A percentile compares a stretch with the other conserved stretches of the same genome.
Evolutionary conservation across 2,797 vertebrate species (phyloP).

Genomic region (Esox masquinongy): DNA sequence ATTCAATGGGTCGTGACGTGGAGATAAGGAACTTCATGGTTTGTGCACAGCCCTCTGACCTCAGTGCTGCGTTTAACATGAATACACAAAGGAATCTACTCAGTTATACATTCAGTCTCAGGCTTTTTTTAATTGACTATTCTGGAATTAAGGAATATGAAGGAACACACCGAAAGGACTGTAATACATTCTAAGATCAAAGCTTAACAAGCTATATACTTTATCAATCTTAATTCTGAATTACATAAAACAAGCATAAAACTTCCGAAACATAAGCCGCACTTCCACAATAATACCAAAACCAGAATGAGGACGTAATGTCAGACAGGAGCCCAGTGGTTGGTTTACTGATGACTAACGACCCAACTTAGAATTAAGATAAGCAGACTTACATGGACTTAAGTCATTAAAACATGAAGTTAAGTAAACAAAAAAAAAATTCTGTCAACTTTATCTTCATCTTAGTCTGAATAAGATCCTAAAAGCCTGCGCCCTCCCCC

Average conservation of each 20-base stretch:
- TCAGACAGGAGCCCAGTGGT: too few species aligned
- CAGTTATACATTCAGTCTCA: neutral
- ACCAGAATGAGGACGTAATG: neutral
- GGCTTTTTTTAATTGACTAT: neutral
- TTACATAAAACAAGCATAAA: neutral
- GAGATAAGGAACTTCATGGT: slow-evolving; percentile 58
- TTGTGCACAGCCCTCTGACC: slow-evolving; percentile 20
- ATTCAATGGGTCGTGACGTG: slow-evolving; percentile 56
- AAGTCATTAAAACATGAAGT: too few species aligned
- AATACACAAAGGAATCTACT: slow-evolving; percentile 3
- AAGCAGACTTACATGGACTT: too few species aligned
- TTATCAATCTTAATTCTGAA: neutral
- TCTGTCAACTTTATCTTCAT: too few species aligned
- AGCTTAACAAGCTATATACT: neutral
- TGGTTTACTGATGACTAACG: neutral
- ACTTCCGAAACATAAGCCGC: neutral
- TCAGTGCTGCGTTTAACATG: slow-evolving; percentile 2
- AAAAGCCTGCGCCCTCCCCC: neutral
- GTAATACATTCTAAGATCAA: neutral
- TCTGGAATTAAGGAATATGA: neutral
- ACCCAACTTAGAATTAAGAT: too few species aligned
- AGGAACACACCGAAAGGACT: neutral
- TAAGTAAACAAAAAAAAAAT: too few species aligned
- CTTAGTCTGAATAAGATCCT: too few species aligned
- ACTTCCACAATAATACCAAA: neutral